Evolutionary conservation across 2,888 invertebrate genomes (phyloP).

Genomic region (Dexiosoma caninum): DNA sequence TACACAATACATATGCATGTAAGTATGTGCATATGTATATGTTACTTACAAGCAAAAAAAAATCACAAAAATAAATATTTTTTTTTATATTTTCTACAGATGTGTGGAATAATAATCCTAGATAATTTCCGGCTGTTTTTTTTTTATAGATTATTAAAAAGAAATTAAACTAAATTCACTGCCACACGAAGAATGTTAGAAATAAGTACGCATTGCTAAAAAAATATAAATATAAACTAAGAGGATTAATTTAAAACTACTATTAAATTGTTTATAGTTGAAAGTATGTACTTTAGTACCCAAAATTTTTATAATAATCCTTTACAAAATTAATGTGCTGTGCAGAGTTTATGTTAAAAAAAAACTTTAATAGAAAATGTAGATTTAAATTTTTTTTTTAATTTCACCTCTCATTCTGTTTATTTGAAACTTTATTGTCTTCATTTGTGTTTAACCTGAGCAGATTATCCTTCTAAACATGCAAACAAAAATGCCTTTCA

Average conservation of each 20-base stretch:
- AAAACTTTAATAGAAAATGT: too few species aligned
- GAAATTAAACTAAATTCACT: too few species aligned
- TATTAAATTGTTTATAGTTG: not conserved
- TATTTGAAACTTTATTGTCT: not conserved
- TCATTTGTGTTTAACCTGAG: not conserved
- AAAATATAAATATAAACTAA: not conserved
- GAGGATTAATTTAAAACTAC: not conserved
- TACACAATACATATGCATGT: too few species aligned
- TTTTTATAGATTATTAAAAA: not conserved
- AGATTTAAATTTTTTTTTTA: not conserved
- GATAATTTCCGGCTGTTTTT: not conserved
- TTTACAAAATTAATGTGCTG: too few species aligned
- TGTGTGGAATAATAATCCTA: not conserved
- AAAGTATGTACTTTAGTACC: too few species aligned
- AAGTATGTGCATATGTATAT: too few species aligned
- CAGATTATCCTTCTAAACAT: conserved; percentile 51
- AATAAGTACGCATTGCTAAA: not conserved
- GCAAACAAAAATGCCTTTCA: conserved; percentile 39
- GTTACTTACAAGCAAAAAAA: too few species aligned
- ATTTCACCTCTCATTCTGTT: not conserved
- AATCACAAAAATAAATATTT: too few species aligned
- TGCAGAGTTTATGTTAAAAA: too few species aligned
- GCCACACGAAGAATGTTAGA: too few species aligned
- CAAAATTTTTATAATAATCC: too few species aligned
- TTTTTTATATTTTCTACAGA: not conserved